Base-by-base conservation (phyloP, 2,888 invertebrate genomes). In the Uropetala carovei region DNA sequence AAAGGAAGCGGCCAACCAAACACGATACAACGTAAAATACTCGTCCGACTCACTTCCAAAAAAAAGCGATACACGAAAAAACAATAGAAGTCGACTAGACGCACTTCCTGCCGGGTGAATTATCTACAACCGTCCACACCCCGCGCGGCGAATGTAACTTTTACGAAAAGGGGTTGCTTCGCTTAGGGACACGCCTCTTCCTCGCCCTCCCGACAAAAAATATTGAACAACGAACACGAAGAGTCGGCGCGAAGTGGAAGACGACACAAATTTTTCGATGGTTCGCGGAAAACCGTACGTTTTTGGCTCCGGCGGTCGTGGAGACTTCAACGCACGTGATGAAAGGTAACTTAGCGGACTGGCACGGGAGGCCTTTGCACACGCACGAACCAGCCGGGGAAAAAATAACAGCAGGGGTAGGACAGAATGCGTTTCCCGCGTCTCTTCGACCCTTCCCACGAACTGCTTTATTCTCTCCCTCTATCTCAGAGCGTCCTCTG, bases 311-410 rank as follows among this genome's bases (percentile, higher is more conserved):
- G 75, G 75, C 13, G 75, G 13, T 22, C 22, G 11, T n/a, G 75
- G 75, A 75, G 75, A 75, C 75, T 75, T 75, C 75, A 75, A 75
- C 75, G 75, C 75, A 75, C 75, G 75, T 75, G 75, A 75, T 43
- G 75, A 22, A 27, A 22, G n/a, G n/a, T 68, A 22, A 3, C 68
- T n/a, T 68, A n/a, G 27, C 75, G 75, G 75, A 27, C 75, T 75
- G 75, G 75, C 75, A 75, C 68, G 18, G 8, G n/a, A 68, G 18
- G n/a, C 68, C n/a, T 9, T n/a, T n/a, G 22, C 75, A 27, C 22
- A 27, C 75, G 18, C 75, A 27, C 75, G 75, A 27, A 27, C n/a
- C 0, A 18, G 18, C 16, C 0, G 64, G 18, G 0, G n/a, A 64
- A n/a, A 64, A 64, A 9, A 75, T 11, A 75, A 16, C 75, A 75